Percentiles rank a stretch among this genome's conserved stretches.
Evolutionary conservation across 2,113 vertebrate species (phyloP).

Genomic region (Plectropomus leopardus): DNA sequence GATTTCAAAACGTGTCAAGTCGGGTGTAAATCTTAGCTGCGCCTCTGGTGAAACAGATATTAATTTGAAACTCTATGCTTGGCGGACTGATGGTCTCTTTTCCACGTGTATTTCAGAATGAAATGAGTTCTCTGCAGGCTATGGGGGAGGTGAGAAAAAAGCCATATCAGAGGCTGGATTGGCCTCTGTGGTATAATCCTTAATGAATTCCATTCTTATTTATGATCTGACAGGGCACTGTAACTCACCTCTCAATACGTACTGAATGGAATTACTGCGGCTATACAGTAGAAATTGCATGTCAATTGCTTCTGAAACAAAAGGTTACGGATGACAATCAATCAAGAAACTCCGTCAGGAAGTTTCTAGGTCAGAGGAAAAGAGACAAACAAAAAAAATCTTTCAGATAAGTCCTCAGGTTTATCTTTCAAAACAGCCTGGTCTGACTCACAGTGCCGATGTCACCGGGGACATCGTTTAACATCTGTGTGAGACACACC

Average conservation of each 20-base stretch:
- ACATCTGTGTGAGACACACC: too few relatives aligned
- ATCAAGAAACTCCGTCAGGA: slow-evolving; percentile 66
- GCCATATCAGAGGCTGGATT: slow-evolving; percentile 61
- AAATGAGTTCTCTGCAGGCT: slow-evolving; percentile 80
- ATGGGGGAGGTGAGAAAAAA: slow-evolving; percentile 70
- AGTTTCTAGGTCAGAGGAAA: slow-evolving; percentile 62
- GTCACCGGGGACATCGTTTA: too few relatives aligned
- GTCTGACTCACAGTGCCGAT: too few relatives aligned
- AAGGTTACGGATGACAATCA: slow-evolving; percentile 74
- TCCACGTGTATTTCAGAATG: slow-evolving; percentile 75
- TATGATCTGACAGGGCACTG: slow-evolving; percentile 78
- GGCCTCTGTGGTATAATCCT: slow-evolving; percentile 74
- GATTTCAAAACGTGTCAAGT: slow-evolving; percentile 80
- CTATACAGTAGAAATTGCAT: slow-evolving; percentile 71
- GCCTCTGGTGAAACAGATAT: slow-evolving; percentile 84
- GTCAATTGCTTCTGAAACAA: slow-evolving; percentile 78
- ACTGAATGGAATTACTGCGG: slow-evolving; percentile 67
- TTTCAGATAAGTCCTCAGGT: slow-evolving; percentile 30
- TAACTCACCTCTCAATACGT: slow-evolving; percentile 72
- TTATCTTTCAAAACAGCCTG: too few relatives aligned
- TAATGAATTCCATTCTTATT: slow-evolving; percentile 83
- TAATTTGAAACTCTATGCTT: slow-evolving; percentile 81
- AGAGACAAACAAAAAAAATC: slow-evolving; percentile 35
- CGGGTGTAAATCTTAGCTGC: slow-evolving; percentile 78
- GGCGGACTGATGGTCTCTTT: slow-evolving; percentile 75